A percentile compares a stretch with the other conserved stretches of the same genome.
Conservation (phyloP, 2,113 vertebrate genomes). For the Naja naja region DNA sequence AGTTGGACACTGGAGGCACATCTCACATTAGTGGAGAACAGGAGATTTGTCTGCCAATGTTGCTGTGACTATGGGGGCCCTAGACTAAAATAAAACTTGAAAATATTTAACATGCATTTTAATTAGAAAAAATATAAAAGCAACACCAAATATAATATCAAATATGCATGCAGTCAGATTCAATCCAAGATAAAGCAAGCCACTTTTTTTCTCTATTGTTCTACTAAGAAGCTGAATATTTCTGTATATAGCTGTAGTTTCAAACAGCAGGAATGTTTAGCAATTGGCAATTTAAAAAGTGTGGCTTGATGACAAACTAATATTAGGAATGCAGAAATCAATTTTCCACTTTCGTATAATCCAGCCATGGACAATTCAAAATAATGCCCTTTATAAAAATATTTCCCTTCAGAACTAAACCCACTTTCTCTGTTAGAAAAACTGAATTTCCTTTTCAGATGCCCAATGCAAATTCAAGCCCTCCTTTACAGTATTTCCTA, state of each 20-base stretch:
- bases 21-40: not conserved
- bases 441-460: not conserved
- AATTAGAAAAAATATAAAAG: not conserved
- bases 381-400: not conserved
- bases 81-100: not conserved
- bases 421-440: not conserved
- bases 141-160: not conserved
- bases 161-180: not conserved
- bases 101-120: not conserved
- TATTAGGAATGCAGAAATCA: not conserved
- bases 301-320: not conserved
- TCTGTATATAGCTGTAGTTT: not conserved
- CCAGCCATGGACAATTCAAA: not conserved
- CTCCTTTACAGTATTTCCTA: not conserved
- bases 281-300: not conserved
- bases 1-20: not conserved
- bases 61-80: not conserved
- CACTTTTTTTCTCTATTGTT: not conserved
- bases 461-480: not conserved
- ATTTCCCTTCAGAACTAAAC: not conserved
- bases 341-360: not conserved
- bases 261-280: not conserved
- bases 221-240: not conserved
- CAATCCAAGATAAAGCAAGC: not conserved
- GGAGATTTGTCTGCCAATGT: not conserved